phyloP scores from a whole-genome alignment of 2,797 vertebrate species.

The Anabacerthia variegaticeps region DNA sequence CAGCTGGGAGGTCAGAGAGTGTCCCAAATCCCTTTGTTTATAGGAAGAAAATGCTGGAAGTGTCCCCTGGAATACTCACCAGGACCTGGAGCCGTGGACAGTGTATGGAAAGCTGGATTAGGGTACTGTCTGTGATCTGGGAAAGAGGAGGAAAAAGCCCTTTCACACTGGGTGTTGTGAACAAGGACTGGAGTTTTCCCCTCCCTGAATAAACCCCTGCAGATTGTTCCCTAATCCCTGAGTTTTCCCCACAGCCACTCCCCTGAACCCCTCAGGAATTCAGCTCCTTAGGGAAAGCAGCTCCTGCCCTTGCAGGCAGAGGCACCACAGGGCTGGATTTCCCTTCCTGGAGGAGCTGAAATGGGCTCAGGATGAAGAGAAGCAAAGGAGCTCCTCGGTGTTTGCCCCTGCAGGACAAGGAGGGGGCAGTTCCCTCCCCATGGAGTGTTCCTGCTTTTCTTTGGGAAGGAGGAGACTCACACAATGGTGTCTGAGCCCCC shows the following conservation, averaged over 20 bases:
- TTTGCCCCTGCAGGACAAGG: neutral
- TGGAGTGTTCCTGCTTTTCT: neutral
- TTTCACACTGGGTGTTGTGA: neutral
- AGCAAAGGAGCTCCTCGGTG: fast-evolving
- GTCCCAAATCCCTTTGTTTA: neutral
- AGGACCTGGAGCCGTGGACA: conserved; percentile 96
- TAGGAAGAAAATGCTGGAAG: neutral
- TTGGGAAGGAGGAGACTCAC: neutral
- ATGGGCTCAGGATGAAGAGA: neutral
- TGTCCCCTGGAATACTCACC: conserved; percentile 80
- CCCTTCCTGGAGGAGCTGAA: neutral
- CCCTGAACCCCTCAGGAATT: neutral
- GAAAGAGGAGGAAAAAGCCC: neutral
- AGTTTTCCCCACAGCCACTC: no score
- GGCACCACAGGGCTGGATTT: neutral
- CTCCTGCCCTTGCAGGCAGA: neutral
- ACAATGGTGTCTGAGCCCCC: neutral
- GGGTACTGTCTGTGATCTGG: conserved; percentile 94
- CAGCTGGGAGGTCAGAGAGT: neutral
- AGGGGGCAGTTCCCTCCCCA: neutral
- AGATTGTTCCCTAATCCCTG: neutral
- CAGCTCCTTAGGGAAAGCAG: neutral
- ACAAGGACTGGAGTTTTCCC: fast-evolving
- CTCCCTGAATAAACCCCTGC: fast-evolving
- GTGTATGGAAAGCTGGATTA: conserved; percentile 97